These are phyloP conservation scores for Atractosteus spatula DNA, from an alignment of 2,113 vertebrate genomes.

Conservation along the genomic window DNA sequence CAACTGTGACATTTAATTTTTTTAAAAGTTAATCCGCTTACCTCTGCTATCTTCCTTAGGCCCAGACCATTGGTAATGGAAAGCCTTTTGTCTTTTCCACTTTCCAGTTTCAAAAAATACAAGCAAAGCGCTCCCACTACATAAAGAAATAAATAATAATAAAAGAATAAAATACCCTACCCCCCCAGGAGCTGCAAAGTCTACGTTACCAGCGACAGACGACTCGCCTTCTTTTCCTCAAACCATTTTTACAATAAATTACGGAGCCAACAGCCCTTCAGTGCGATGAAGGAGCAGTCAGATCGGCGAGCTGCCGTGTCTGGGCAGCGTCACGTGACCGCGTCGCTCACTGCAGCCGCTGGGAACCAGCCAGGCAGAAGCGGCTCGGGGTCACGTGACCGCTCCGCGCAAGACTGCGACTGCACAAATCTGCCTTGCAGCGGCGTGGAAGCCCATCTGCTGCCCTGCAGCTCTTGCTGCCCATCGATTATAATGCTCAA, in stretches of 20 bases:
- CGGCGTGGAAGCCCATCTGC: background rate
- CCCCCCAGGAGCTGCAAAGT: background rate
- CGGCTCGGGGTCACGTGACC: background rate
- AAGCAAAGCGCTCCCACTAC: conserved; percentile 34
- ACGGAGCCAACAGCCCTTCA: conserved; percentile 20
- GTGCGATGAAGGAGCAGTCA: conserved; percentile 16
- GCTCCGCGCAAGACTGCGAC: background rate
- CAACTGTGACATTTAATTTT: background rate
- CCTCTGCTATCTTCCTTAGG: conserved; percentile 74
- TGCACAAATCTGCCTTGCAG: background rate
- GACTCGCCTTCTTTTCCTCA: conserved; percentile 25
- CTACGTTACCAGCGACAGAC: conserved; percentile 22
- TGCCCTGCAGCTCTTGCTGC: background rate
- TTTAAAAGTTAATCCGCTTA: conserved; percentile 49
- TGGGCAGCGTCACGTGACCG: conserved; percentile 38
- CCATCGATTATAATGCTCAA: no score
- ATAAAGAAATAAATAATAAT: conserved; percentile 38
- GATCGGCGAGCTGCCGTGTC: conserved; percentile 23
- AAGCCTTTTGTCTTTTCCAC: conserved; percentile 74
- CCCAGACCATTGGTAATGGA: conserved; percentile 73
- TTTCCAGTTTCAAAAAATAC: conserved; percentile 54
- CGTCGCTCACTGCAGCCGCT: conserved; percentile 9
- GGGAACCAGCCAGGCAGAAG: no score
- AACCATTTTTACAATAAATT: conserved; percentile 24
- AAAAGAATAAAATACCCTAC: conserved; percentile 33